Percentiles rank a stretch among this genome's conserved stretches.
Evolutionary conservation across 1,140 invertebrate genomes (phyloP).

Genomic region (Lineus longissimus): DNA sequence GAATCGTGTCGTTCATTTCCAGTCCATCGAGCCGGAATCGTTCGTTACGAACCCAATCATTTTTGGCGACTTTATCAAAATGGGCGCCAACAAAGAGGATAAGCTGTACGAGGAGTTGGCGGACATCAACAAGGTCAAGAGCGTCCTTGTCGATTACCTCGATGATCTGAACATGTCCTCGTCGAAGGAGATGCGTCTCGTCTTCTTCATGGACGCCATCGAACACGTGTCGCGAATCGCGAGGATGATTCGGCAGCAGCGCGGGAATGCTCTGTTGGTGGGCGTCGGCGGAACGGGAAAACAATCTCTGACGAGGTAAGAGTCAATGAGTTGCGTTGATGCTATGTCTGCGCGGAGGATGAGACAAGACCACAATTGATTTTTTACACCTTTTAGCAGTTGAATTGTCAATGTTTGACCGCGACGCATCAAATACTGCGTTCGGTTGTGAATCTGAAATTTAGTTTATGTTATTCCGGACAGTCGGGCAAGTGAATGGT

Average conservation of each 20-base stretch:
- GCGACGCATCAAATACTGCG: no score
- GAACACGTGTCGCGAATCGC: constrained; percentile 53
- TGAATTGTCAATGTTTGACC: no score
- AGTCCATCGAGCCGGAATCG: constrained; percentile 44
- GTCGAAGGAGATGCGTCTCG: constrained; percentile 52
- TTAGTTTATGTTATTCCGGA: no score
- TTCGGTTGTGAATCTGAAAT: no score
- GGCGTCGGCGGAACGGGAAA: constrained; percentile 56
- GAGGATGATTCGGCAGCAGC: constrained; percentile 52
- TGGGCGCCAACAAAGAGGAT: constrained; percentile 43
- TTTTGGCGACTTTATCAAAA: constrained; percentile 55
- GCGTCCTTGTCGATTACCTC: constrained; percentile 49
- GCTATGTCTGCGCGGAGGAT: no score
- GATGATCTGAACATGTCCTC: constrained; percentile 53
- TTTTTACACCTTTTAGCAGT: no score
- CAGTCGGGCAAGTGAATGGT: no score
- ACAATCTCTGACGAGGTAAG: constrained; percentile 53
- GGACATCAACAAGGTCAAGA: constrained; percentile 47
- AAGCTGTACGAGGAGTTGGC: constrained; percentile 51
- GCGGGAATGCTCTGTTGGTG: constrained; percentile 54
- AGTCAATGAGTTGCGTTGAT: no score
- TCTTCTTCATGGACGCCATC: constrained; percentile 55
- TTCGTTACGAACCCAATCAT: constrained; percentile 51
- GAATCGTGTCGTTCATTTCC: constrained; percentile 1
- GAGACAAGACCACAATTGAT: no score